Percentiles rank a stretch among this genome's conserved stretches.
Evolutionary conservation across 2,797 vertebrate genomes (phyloP).

Genomic region (Oreortyx pictus): DNA sequence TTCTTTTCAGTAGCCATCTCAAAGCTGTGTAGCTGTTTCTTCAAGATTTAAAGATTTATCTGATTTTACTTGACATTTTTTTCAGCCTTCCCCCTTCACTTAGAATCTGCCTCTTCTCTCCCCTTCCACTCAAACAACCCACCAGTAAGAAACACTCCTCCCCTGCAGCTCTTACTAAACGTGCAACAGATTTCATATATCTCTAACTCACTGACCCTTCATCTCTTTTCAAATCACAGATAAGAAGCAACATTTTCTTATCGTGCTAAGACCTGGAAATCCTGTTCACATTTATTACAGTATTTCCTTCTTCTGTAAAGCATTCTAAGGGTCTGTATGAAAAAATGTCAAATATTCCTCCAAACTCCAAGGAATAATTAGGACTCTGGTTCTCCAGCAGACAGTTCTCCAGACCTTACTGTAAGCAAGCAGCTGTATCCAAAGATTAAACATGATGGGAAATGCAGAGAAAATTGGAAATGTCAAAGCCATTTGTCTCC

Average conservation of each 20-base stretch:
- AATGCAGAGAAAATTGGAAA: constrained; percentile 9
- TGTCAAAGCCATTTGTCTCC: constrained; percentile 15
- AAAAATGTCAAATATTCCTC: not conserved
- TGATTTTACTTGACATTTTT: constrained; percentile 33
- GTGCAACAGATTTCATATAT: not conserved
- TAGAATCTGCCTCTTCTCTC: not conserved
- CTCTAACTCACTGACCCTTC: constrained; percentile 45
- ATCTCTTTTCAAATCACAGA: constrained; percentile 49
- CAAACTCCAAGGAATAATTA: not conserved
- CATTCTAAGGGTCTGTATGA: not conserved
- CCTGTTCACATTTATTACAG: constrained; percentile 21
- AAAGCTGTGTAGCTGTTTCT: not conserved
- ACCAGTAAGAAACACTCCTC: not conserved
- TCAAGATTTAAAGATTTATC: not conserved
- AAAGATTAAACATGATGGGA: constrained; percentile 30
- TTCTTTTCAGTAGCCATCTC: not conserved
- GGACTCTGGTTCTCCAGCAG: not conserved
- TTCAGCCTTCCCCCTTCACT: not conserved
- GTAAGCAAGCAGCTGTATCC: constrained; percentile 2
- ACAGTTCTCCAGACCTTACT: not conserved
- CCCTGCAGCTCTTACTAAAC: not conserved
- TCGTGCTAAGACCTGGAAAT: constrained; percentile 37
- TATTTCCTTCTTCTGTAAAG: not conserved
- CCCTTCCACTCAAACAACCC: not conserved
- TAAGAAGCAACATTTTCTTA: constrained; percentile 59